These are phyloP conservation scores for Poecile montanus DNA, from an alignment of 2,797 vertebrate genomes.

Conservation along the genomic window DNA sequence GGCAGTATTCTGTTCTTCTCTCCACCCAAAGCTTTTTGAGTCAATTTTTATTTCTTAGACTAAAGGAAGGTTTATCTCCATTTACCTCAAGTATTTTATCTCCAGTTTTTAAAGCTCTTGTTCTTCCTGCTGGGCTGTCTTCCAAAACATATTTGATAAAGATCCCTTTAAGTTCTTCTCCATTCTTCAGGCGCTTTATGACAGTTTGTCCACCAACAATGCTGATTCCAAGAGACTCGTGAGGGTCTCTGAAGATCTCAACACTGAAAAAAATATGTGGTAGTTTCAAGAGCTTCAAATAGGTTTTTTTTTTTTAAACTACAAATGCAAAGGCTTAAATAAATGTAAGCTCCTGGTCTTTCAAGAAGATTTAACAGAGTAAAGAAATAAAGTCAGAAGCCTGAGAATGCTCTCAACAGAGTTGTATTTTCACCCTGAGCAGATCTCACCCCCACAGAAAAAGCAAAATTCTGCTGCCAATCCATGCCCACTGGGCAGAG, in stretches of 20 bases:
- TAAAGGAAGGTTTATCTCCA: conserved; percentile 7
- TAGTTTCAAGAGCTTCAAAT: conserved; percentile 29
- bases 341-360: conserved; percentile 25
- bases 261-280: conserved; percentile 77
- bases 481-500: neutral
- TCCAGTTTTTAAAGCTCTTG: conserved; percentile 88
- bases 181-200: conserved; percentile 94
- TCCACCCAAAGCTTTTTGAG: neutral
- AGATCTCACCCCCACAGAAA: neutral
- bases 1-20: neutral
- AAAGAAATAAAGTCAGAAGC: neutral
- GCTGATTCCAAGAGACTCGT: conserved; percentile 92
- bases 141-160: conserved; percentile 95
- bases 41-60: neutral
- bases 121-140: conserved; percentile 88
- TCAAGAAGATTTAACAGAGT: conserved; percentile 10
- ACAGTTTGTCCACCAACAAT: conserved; percentile 92
- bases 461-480: neutral
- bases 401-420: neutral
- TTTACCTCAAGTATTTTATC: conserved; percentile 97
- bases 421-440: neutral
- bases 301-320: neutral
- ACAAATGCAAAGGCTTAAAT: conserved; percentile 13
- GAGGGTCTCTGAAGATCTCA: conserved; percentile 88
- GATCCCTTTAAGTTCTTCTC: conserved; percentile 96